Evolutionary conservation across 2,888 invertebrate species (phyloP), one percentile per base, ranked within the genome.

Genomic region (Sarcophaga subvicina): DNA sequence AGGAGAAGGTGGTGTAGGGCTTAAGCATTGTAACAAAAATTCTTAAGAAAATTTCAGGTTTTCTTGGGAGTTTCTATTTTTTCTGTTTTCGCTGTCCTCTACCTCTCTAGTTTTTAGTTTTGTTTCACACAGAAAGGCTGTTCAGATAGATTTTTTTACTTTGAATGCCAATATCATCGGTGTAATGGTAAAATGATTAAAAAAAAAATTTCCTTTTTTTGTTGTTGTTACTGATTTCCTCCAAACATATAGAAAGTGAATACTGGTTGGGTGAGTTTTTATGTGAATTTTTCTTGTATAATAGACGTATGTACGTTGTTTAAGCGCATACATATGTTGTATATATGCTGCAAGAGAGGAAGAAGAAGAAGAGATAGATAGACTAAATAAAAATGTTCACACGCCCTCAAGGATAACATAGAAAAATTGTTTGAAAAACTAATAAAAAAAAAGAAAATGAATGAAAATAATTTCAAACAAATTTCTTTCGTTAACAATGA

Each of bases 31-130:
- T 17, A 54, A 63, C 37, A 85, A 54, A 37, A 82, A 85, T 85
- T 88, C 83, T 88, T 85, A 78, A 80, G 83, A 88, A 85, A 85
- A 85, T 80, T 88, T 85, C 85, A 84, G 87, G 87, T 87, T 87
- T 87, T 83, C 80, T 83, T 80, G 83, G 11, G 83, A 78, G 25
- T 72, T 77, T 37, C 37, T 37, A 37, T 37, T 37, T 37, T 10
- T 37, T 37, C 6, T 37, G 8, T 37, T 37, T 37, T 37, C 8
- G 10, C 8, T 37, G 37, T 37, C 27, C 27, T 37, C 37, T 37
- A 6, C 37, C 37, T 37, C 59, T 64, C 6, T 17, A 66, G 14
- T 20, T 69, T 59, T 66, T 59, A 27, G 59, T 27, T 37, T 12
- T 49, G 49, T 62, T 70, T 59, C 63, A 81, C 12, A 47, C 60